Conservation (phyloP, 2,113 vertebrate genomes). For the Vimba vimba region DNA sequence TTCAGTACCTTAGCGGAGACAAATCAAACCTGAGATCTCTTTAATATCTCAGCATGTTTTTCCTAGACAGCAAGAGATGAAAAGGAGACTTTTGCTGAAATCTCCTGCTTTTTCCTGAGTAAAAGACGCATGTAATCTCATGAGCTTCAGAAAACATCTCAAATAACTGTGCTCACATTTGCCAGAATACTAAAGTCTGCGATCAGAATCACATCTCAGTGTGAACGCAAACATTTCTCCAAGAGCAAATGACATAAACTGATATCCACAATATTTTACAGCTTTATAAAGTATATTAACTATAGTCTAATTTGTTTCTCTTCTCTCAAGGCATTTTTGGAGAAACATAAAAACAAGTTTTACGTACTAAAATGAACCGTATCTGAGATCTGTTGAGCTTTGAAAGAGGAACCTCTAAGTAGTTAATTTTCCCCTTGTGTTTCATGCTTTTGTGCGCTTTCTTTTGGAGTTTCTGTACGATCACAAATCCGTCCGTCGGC, state of each 20-base stretch:
- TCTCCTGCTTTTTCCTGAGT: neutral
- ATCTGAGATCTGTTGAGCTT: neutral
- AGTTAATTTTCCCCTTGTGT: neutral
- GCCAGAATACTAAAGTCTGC: too few species aligned
- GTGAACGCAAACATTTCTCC: too few species aligned
- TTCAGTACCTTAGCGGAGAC: neutral
- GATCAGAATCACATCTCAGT: too few species aligned
- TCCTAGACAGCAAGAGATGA: neutral
- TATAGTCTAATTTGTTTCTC: neutral
- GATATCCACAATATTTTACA: neutral
- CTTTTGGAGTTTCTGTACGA: neutral
- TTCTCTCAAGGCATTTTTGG: neutral
- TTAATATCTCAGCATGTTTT: neutral
- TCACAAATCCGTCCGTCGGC: constrained; percentile 10
- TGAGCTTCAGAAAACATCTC: neutral
- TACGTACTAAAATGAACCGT: neutral
- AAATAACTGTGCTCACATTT: neutral
- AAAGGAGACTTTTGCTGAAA: neutral
- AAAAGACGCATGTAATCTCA: neutral
- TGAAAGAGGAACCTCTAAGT: neutral
- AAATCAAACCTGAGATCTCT: neutral
- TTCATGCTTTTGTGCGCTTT: neutral
- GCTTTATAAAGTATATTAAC: neutral
- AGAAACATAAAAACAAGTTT: neutral
- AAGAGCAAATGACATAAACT: too few species aligned